A percentile compares a stretch with the other conserved stretches of the same genome.
Evolutionary conservation across 2,113 vertebrate species (phyloP).

Genomic region (Agapornis roseicollis): DNA sequence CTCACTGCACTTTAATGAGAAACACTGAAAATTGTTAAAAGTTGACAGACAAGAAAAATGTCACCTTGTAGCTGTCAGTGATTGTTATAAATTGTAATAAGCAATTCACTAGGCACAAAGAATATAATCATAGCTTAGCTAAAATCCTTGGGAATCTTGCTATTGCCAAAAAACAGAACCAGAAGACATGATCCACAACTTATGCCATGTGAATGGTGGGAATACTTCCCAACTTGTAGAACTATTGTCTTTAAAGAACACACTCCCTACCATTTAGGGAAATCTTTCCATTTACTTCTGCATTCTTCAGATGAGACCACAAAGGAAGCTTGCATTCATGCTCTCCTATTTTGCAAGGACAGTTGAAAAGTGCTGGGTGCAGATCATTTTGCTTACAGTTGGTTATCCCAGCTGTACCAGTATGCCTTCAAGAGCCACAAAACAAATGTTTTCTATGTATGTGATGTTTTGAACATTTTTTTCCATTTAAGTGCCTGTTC

Average conservation of each 20-base stretch:
- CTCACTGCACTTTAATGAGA: not conserved
- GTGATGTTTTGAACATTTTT: not conserved
- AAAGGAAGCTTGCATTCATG: not conserved
- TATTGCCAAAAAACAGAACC: not conserved
- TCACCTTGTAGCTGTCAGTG: not conserved
- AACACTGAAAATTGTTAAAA: not conserved
- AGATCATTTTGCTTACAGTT: not conserved
- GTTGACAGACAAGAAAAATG: not conserved
- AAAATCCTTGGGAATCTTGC: not conserved
- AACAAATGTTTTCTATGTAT: fast-evolving
- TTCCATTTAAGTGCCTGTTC: not conserved
- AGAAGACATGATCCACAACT: not conserved
- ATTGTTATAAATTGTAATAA: not conserved
- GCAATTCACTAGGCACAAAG: not conserved
- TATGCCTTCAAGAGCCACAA: not conserved
- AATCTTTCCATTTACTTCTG: not conserved
- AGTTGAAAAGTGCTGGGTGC: not conserved
- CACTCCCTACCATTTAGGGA: not conserved
- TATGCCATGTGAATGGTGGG: not conserved
- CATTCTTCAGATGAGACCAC: not conserved
- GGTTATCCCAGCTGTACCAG: not conserved
- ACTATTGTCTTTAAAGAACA: not conserved
- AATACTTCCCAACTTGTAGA: not conserved
- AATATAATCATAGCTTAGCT: not conserved
- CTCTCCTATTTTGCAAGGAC: not conserved